Conservation (phyloP, 2,888 invertebrate genomes). For the Serripes groenlandicus region DNA sequence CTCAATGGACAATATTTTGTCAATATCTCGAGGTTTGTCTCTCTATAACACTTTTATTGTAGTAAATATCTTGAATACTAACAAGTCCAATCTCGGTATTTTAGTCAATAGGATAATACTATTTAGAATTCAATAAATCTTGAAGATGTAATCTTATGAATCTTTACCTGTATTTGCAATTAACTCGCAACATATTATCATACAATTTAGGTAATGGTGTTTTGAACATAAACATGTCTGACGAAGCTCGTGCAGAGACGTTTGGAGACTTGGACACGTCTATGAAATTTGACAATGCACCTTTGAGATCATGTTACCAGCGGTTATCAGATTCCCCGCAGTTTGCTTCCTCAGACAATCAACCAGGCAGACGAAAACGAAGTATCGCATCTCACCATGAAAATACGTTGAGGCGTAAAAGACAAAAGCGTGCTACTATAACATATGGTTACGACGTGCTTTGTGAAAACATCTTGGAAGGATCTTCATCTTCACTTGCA, state of each 20-base stretch:
- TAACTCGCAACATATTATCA: too few species aligned
- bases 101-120: too few species aligned
- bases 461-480: constrained; percentile 43
- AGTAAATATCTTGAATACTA: too few species aligned
- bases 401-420: background rate
- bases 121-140: too few species aligned
- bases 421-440: constrained; percentile 2
- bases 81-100: too few species aligned
- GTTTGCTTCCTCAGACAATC: background rate
- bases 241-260: background rate
- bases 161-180: too few species aligned
- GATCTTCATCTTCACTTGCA: constrained; percentile 30
- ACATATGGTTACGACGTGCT: constrained; percentile 36
- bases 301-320: constrained; percentile 46
- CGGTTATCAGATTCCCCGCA: constrained; percentile 52
- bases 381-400: constrained; percentile 1
- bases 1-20: too few species aligned
- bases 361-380: constrained; percentile 18
- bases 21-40: too few species aligned
- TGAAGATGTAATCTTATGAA: too few species aligned
- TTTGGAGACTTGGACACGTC: constrained; percentile 4
- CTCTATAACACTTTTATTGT: too few species aligned
- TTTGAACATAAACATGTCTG: background rate
- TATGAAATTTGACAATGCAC: constrained; percentile 40
- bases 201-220: too few species aligned